Evolutionary conservation across 2,888 invertebrate genomes (phyloP).

Genomic region (Podotricha telesiphe): DNA sequence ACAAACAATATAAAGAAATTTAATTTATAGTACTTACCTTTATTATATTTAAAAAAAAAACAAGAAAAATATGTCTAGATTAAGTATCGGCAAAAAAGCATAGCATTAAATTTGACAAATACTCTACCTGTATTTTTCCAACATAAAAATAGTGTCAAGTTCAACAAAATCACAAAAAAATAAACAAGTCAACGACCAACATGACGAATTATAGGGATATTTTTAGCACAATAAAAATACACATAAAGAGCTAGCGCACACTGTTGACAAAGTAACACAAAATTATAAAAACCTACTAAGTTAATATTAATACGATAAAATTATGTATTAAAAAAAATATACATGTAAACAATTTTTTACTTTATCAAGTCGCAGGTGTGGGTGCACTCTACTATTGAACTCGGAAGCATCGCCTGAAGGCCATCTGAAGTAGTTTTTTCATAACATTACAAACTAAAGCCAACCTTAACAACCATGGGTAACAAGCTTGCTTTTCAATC

Average conservation of each 20-base stretch:
- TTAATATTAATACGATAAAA: not conserved
- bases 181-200: constrained; percentile 22
- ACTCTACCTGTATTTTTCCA: not conserved
- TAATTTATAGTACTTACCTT: no score
- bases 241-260: not conserved
- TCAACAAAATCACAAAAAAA: constrained; percentile 7
- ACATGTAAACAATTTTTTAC: not conserved
- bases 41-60: not conserved
- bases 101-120: not conserved
- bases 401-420: constrained; percentile 43
- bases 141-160: not conserved
- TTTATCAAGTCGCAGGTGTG: constrained; percentile 11
- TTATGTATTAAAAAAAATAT: not conserved
- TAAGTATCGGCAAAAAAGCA: not conserved
- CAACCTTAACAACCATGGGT: not conserved
- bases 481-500: constrained; percentile 6
- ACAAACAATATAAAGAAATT: no score
- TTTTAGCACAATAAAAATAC: constrained; percentile 8
- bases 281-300: not conserved
- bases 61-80: not conserved
- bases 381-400: constrained; percentile 37
- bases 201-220: constrained; percentile 13
- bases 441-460: constrained; percentile 22
- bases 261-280: not conserved
- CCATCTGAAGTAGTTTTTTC: constrained; percentile 21